phyloP scores from a whole-genome alignment of 2,113 vertebrate species.

The Brachyhypopomus gauderio region DNA sequence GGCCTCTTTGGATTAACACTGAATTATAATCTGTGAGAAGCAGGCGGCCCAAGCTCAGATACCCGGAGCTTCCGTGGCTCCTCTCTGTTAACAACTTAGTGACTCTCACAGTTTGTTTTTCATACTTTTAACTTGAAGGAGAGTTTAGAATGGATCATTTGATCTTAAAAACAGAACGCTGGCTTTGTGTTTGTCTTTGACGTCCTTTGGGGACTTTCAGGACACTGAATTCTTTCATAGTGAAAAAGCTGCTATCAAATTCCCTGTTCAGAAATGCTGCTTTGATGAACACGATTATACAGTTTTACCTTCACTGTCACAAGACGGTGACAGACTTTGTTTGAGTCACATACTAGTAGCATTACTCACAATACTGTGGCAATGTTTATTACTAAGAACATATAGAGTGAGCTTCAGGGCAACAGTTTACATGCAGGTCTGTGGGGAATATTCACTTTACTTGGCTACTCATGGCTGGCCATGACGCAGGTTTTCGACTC shows the following conservation, averaged over 20 bases:
- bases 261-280: background rate
- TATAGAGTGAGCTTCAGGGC: background rate
- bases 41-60: background rate
- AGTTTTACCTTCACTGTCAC: background rate
- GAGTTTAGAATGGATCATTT: background rate
- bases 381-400: too few relatives aligned
- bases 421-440: background rate
- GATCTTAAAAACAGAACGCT: background rate
- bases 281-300: slow-evolving; percentile 2
- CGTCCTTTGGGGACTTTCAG: slow-evolving; percentile 2
- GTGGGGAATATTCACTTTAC: background rate
- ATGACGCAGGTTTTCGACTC: background rate
- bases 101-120: background rate
- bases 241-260: slow-evolving; percentile 9
- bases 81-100: background rate
- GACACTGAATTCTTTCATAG: background rate
- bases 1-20: too few relatives aligned
- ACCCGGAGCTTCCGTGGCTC: background rate
- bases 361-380: too few relatives aligned
- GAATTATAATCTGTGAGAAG: too few relatives aligned
- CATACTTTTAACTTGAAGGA: background rate
- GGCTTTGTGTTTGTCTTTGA: background rate
- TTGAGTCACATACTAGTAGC: too few relatives aligned
- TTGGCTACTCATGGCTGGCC: background rate
- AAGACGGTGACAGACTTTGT: background rate